Evolutionary conservation across 2,113 vertebrate genomes (phyloP), one percentile per base, ranked within the genome.

Genomic region (Triplophysa siluroides): DNA sequence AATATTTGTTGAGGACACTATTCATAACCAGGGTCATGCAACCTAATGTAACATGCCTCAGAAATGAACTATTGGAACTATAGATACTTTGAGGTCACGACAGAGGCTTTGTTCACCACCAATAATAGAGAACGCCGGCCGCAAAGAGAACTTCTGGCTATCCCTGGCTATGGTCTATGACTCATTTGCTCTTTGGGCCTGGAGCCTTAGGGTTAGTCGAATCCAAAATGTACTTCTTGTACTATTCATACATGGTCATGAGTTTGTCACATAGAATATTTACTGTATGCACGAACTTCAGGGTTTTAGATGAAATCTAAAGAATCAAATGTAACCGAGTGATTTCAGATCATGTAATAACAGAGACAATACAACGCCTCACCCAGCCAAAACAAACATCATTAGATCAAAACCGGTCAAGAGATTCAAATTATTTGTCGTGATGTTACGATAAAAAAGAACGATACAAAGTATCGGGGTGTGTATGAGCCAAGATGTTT

Each of bases 81-180:
- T 89, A 91, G 86, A 91, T 92, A 92, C 83, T 83, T 81, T 61
- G 68, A 81, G 86, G 89, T 90, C 89, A 86, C 75, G 84, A 80
- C 68, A 63, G 69, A 43, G 26, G 81, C 78, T 88, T 86, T 86
- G 87, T 82, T 60, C 80, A 79, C 33, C 8, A 41, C 76, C 78
- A 80, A 83, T 89, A 89, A 92, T 85, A 88, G 84, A 89, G 80
- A 83, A 47, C 74, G 60, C 78, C 13, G 21, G 69, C 56, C 75
- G 23, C 76, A 19, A 56, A 68, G 12, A 2, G 11, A 52, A 77
- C 82, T 75, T 47, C 26, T 70, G n/a, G 1, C 63, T 45, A 56
- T 18, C 43, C 38, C 52, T 61, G 23, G 43, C 61, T 76, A 21
- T 21, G 12, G 33, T 74, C 38, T n/a, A 33, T n/a, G 60, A 63